Evolutionary conservation across 2,113 vertebrate genomes (phyloP).

Genomic region (Perognathus longimembris): DNA sequence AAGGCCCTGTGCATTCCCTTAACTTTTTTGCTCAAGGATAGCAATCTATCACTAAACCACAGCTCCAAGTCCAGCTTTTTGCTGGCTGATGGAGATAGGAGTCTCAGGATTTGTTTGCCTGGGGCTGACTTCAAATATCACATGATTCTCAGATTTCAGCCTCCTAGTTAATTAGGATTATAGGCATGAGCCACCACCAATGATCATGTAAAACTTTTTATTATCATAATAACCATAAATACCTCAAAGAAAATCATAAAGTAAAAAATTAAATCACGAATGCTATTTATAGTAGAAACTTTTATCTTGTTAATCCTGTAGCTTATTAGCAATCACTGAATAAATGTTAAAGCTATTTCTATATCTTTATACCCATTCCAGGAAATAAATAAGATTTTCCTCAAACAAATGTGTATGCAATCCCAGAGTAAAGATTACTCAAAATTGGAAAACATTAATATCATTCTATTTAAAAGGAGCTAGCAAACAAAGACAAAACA

Average conservation of each 20-base stretch:
- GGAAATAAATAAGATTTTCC: conserved; percentile 13
- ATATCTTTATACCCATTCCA: conserved; percentile 11
- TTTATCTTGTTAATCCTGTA: background rate
- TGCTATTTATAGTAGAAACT: background rate
- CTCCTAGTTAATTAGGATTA: too few species aligned
- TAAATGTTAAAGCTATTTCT: background rate
- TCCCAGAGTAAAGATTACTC: background rate
- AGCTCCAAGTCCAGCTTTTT: too few species aligned
- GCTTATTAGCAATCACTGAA: background rate
- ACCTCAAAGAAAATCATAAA: conserved; percentile 21
- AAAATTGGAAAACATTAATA: conserved; percentile 27
- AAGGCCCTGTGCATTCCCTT: too few species aligned
- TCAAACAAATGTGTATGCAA: background rate
- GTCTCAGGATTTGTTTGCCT: too few species aligned
- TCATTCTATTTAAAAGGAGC: conserved; percentile 46
- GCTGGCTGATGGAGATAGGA: too few species aligned
- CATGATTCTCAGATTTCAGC: too few species aligned
- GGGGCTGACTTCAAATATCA: too few species aligned
- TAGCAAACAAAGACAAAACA: background rate
- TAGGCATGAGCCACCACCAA: too few species aligned
- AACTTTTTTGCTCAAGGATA: too few species aligned
- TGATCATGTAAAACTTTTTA: too few species aligned
- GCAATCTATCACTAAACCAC: too few species aligned
- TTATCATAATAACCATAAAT: background rate
- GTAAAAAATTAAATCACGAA: background rate